Percentiles rank a stretch among this genome's conserved stretches.
phyloP scores from a whole-genome alignment of 2,888 invertebrate genomes.

The Leptarthrus brevirostris region DNA sequence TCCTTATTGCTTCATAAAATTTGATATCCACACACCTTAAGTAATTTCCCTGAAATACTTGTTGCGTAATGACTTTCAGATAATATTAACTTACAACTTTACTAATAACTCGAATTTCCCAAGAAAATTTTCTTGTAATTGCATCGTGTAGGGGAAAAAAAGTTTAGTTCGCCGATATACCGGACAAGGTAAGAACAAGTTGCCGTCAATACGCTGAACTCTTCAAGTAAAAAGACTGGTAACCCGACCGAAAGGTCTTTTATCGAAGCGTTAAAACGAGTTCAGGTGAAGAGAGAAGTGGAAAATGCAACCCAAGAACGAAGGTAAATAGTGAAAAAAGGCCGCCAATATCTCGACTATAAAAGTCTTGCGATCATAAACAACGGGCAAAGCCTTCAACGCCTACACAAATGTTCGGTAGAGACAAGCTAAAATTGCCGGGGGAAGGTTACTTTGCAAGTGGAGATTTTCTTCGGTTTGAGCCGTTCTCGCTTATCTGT shows the following conservation, averaged over 20 bases:
- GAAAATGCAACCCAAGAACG: slow-evolving; percentile 16
- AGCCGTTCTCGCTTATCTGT: not conserved
- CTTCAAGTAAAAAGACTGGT: slow-evolving; percentile 22
- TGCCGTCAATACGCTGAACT: slow-evolving; percentile 31
- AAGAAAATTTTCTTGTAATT: slow-evolving; percentile 14
- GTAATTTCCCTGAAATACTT: slow-evolving; percentile 3
- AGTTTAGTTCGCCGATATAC: slow-evolving; percentile 19
- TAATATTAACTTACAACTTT: not conserved
- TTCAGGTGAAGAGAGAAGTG: slow-evolving; percentile 18
- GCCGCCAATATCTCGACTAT: not conserved
- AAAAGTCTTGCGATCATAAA: slow-evolving; percentile 32
- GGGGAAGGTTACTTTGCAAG: no score
- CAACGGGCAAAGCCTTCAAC: slow-evolving; percentile 21
- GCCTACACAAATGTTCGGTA: slow-evolving; percentile 27
- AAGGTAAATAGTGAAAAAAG: not conserved
- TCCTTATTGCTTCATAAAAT: no score
- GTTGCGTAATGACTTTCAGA: not conserved
- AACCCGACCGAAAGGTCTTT: slow-evolving; percentile 16
- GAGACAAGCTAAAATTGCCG: slow-evolving; percentile 15
- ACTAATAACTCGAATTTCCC: slow-evolving; percentile 20
- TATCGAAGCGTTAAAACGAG: slow-evolving; percentile 33
- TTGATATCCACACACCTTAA: not conserved
- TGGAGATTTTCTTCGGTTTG: not conserved
- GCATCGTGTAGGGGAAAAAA: not conserved
- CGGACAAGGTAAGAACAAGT: slow-evolving; percentile 39